These are phyloP conservation scores for Ceyx melanurus DNA, from an alignment of 2,113 vertebrate genomes.

Conservation along the genomic window DNA sequence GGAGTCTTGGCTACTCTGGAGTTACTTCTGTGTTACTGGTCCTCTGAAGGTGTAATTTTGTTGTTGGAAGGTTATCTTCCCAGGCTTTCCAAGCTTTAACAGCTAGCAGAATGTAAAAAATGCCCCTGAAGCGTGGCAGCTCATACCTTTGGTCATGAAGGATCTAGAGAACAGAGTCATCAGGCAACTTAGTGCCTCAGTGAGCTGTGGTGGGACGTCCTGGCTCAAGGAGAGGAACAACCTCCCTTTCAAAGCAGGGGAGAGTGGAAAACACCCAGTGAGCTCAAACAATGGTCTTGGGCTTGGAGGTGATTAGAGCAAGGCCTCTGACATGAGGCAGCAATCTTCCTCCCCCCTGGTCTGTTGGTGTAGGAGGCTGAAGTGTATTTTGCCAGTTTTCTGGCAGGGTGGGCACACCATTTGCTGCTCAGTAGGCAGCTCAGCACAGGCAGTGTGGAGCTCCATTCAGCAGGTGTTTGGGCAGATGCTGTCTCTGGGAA, in stretches of 20 bases:
- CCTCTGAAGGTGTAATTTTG: neutral
- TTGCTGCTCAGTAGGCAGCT: slow-evolving; percentile 4
- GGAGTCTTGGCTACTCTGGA: neutral
- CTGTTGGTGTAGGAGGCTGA: neutral
- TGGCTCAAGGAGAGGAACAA: neutral
- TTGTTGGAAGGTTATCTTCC: neutral
- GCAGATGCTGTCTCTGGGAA: neutral
- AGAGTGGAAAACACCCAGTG: neutral
- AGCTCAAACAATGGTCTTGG: neutral
- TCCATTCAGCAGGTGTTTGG: neutral
- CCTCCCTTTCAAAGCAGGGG: neutral
- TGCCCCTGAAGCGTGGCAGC: neutral
- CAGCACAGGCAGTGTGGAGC: neutral
- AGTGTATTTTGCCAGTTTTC: neutral
- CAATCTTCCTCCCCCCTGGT: neutral
- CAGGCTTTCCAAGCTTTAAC: neutral
- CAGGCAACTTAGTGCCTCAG: fast-evolving
- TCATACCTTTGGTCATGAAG: neutral
- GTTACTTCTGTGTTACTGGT: neutral
- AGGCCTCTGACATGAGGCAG: neutral
- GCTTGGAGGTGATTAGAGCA: neutral
- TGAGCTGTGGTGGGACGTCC: fast-evolving
- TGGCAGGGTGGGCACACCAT: neutral
- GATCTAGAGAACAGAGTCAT: fast-evolving
- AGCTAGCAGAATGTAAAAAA: neutral